Evolutionary conservation across 2,797 vertebrate genomes (phyloP), one percentile per base, ranked within the genome.

Genomic region (Tamandua tetradactyla): DNA sequence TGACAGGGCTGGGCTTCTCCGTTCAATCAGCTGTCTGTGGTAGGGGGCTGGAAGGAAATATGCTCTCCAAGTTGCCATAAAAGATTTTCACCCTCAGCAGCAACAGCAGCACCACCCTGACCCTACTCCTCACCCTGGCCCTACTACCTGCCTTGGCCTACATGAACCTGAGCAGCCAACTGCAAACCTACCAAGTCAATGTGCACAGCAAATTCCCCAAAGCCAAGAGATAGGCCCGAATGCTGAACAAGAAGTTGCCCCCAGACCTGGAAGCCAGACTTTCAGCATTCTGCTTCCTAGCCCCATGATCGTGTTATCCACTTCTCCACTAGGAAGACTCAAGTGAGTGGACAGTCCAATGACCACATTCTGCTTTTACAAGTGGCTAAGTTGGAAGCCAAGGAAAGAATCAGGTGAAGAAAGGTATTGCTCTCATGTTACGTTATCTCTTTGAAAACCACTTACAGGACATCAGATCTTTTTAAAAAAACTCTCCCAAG

Each of bases 401-500:
- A 57, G 57, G 15, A 75, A 79, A 91, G 81, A 83, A 78, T 59
- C 74, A 76, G 40, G 68, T 42, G 18, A 79, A 87, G 52, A 95
- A 79, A 85, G 61, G 68, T 71, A 57, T 3, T 10, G 14, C 25
- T 96, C 71, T 89, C 18, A 20, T 17, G 18, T 79, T 61, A 88
- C 0, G 2, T 59, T 47, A 84, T 83, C 69, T 95, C 61, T 85
- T 55, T 32, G 64, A 94, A 94, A 82, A 93, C 72, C 78, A 90
- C 69, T 92, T 40, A 66, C 23, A 35, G 84, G 59, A 86, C 25
- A 35, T 61, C 47, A 72, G 82, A 89, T 90, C 79, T 68, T 96
- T 90, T 83, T 22, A 87, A 91, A 96, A 91, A 92, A 74, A 6
- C 23, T 88, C 72, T 78, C 78, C 79, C 61, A 42, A 91, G 89